phyloP scores from a whole-genome alignment of 2,797 vertebrate species.

The Eptatretus atami region DNA sequence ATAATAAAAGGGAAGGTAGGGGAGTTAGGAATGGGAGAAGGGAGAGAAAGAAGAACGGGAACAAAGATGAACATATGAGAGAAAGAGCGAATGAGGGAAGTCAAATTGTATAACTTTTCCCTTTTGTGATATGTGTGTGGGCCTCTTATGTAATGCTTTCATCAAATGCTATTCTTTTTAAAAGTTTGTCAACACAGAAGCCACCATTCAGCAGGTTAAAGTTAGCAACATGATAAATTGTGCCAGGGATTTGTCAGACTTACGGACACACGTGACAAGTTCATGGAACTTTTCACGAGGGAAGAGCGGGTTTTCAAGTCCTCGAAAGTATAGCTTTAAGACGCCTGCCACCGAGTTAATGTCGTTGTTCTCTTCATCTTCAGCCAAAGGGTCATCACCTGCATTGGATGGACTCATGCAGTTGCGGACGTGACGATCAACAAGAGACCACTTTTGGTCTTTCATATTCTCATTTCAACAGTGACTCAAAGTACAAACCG shows the following conservation, averaged over 20 bases:
- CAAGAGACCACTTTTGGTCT: too few species aligned
- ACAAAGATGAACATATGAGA: background rate
- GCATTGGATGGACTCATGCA: background rate
- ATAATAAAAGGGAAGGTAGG: background rate
- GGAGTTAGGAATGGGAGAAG: constrained; percentile 8
- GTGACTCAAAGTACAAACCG: too few species aligned
- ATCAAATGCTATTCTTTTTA: too few species aligned
- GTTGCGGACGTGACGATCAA: too few species aligned
- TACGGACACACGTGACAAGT: constrained; percentile 78
- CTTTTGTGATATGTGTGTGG: too few species aligned
- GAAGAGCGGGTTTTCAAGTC: constrained; percentile 86
- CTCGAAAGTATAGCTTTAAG: constrained; percentile 85
- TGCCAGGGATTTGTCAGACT: constrained; percentile 15
- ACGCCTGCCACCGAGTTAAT: constrained; percentile 94
- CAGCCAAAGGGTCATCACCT: constrained; percentile 87
- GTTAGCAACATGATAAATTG: too few species aligned
- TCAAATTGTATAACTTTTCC: too few species aligned
- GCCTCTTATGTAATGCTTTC: too few species aligned
- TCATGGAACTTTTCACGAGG: constrained; percentile 94
- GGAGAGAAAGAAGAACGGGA: constrained; percentile 6
- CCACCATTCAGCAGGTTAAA: too few species aligned
- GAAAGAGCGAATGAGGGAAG: background rate
- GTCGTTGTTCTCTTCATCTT: constrained; percentile 87
- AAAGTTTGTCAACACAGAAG: too few species aligned
- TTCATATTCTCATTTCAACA: too few species aligned